Base-by-base conservation (phyloP, 2,888 invertebrate species). In the Diaprepes abbreviatus region DNA sequence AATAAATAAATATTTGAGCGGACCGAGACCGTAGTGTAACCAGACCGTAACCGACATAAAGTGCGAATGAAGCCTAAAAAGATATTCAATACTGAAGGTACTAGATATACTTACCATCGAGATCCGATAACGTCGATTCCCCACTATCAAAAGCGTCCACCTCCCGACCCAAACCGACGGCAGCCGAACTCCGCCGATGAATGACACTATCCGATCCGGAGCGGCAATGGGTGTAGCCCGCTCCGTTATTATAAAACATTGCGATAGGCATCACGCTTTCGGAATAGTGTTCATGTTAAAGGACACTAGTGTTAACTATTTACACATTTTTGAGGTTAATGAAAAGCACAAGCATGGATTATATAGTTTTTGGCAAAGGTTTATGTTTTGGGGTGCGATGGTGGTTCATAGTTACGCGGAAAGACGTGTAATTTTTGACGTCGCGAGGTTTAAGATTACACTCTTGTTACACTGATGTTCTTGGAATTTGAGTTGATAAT, bases 61-160 rank as follows among this genome's bases (percentile, higher is more conserved):
- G n/a, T n/a, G n/a, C n/a, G n/a, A n/a, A n/a, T n/a, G n/a, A n/a
- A n/a, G n/a, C n/a, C n/a, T n/a, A n/a, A n/a, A n/a, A n/a, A n/a
- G n/a, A n/a, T n/a, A n/a, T n/a, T n/a, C n/a, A n/a, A n/a, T n/a
- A n/a, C n/a, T n/a, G n/a, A n/a, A n/a, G 35, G n/a, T 35, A n/a
- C 4, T 19, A 17, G 19, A 24, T 16, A 16, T 66, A 67, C 77
- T 78, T 78, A 84, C 84, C 84, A 76, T 83, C 84, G 55, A 83
- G 76, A 74, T 84, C 84, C 33, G 83, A 83, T 16, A 83, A 73
- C 17, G 84, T 83, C 58, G 83, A 83, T 48, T 84, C 84, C 7
- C 82, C 84, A 74, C 83, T 83, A 75, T 83, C 83, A 69, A 78
- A 79, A 59, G 73, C 70, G 68, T 79, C 79, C 36, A 72, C 75